Base-by-base conservation (phyloP, 2,888 invertebrate species). In the Venusia cambrica region DNA sequence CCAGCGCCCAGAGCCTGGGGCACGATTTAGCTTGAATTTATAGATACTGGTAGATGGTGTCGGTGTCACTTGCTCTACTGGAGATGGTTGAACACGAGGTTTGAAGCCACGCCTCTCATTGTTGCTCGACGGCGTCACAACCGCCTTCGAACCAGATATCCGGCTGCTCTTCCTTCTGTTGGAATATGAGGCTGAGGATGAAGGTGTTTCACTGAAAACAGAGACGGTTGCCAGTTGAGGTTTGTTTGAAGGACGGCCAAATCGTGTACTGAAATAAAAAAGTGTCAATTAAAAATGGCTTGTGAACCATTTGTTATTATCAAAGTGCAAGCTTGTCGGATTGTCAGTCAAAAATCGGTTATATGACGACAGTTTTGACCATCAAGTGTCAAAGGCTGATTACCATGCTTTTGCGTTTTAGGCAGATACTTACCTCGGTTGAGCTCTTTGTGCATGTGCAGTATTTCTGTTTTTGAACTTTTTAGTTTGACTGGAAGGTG, bases 1-100 rank as follows among this genome's bases (percentile, higher is more conserved):
- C 96, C 96, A 96, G 51, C 96, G 91, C 30, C 96, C 95, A 21
- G 93, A 92, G 2, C 95, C 95, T 25, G 93, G 94, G 5, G 94
- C 89, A 22, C 95, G 89, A 62, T 94, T 94, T 20, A 96, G 78
- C 70, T 95, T 96, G 57, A 95, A 92, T 76, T 94, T 94, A 64
- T 93, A 94, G 38, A 93, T 79, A 48, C 92, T 91, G 17, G 91
- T 90, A 2, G 91, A 87, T 9, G 87, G 68, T 29, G 79, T 57
- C 21, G 87, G 74, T 4, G 81, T 69, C 10, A 73, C 78, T 59
- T 87, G 83, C 49, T 92, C 92, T 1, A 89, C 85, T 45, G 89
- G 66, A 38, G 88, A 68, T 43, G 89, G 71, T 67, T 90, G 89
- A 35, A 90, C 77, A 54, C 91, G 92, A 2, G 93, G 92, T 48